Evolutionary conservation across 2,797 vertebrate species (phyloP).

Genomic region (Poecilia velifera): DNA sequence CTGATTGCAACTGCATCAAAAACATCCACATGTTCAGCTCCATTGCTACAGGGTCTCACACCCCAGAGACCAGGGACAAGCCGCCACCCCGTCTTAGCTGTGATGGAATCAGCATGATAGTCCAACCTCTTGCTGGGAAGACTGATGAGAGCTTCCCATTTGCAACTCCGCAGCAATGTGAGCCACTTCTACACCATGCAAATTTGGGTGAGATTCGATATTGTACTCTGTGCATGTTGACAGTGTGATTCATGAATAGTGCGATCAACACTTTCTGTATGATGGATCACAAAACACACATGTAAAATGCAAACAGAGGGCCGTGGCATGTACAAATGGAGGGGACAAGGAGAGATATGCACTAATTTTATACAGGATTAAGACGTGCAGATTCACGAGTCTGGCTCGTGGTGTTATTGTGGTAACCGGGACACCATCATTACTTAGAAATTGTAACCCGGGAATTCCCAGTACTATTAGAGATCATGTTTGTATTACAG

Average conservation of each 20-base stretch:
- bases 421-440: constrained; percentile 37
- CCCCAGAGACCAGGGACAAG: constrained; percentile 52
- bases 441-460: constrained; percentile 22
- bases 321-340: not conserved
- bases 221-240: constrained; percentile 15
- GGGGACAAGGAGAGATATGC: not conserved
- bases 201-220: constrained; percentile 24
- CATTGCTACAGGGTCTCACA: constrained; percentile 56
- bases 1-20: constrained; percentile 2
- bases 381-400: constrained; percentile 17
- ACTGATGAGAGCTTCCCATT: constrained; percentile 84
- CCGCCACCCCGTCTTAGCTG: constrained; percentile 48
- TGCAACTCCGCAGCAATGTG: constrained; percentile 78
- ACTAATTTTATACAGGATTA: not conserved
- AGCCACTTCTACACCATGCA: constrained; percentile 61
- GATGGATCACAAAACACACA: constrained; percentile 14
- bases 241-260: constrained; percentile 52
- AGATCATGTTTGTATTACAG: constrained; percentile 28
- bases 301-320: constrained; percentile 12
- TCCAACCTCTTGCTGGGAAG: constrained; percentile 78
- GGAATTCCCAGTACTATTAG: constrained; percentile 9
- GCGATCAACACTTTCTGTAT: constrained; percentile 35
- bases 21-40: constrained; percentile 45
- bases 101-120: constrained; percentile 84
- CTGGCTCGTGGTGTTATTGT: constrained; percentile 22